Conservation (phyloP, 1,140 invertebrate genomes). For the Epicauta chinensis region DNA sequence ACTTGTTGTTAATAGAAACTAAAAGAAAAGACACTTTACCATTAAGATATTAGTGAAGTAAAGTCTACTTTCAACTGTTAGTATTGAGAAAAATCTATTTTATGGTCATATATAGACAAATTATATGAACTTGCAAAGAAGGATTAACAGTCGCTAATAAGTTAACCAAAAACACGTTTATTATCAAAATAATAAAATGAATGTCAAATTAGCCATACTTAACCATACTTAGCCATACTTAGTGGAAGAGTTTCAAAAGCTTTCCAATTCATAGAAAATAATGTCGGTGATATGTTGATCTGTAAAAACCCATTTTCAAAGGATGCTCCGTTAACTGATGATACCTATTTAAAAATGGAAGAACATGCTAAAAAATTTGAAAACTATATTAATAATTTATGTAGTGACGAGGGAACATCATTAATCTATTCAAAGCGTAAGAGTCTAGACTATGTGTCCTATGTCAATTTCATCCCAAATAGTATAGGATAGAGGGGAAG, state of each 20-base stretch:
- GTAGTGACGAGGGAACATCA: neutral
- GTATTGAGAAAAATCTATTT: conserved; percentile 13
- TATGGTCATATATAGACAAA: conserved; percentile 19
- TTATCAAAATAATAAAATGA: conserved; percentile 24
- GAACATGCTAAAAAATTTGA: conserved; percentile 1
- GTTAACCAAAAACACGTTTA: conserved; percentile 24
- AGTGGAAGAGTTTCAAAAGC: conserved; percentile 21
- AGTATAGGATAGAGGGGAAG: conserved; percentile 17
- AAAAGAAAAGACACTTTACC: too few species aligned
- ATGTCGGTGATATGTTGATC: conserved; percentile 27
- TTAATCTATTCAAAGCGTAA: conserved; percentile 1
- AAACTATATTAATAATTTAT: conserved; percentile 1
- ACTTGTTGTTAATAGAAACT: too few species aligned
- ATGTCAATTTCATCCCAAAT: conserved; percentile 8
- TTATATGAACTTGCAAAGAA: conserved; percentile 23
- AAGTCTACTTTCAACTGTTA: too few species aligned
- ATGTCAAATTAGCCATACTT: conserved; percentile 18
- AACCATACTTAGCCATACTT: too few species aligned
- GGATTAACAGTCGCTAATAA: conserved; percentile 22
- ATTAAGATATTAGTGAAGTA: too few species aligned
- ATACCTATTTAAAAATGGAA: neutral
- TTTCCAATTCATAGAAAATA: conserved; percentile 22
- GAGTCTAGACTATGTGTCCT: conserved; percentile 13
- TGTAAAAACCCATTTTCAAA: conserved; percentile 23
- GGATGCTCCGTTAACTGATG: neutral